Evolutionary conservation across 2,888 invertebrate genomes (phyloP).

Genomic region (Watsonalla cultraria): DNA sequence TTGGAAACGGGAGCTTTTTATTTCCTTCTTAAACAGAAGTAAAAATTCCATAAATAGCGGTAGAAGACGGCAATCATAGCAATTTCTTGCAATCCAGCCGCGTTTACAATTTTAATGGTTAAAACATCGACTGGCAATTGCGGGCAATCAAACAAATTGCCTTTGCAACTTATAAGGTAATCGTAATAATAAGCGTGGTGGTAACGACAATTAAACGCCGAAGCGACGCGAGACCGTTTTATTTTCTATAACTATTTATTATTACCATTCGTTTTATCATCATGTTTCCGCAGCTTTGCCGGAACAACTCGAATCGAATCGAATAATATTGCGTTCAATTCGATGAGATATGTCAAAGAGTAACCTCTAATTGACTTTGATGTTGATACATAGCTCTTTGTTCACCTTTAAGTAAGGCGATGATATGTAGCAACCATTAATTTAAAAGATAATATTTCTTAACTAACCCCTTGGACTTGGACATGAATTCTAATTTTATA

Average conservation of each 20-base stretch:
- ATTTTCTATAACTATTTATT: conserved; percentile 26
- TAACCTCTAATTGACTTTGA: neutral
- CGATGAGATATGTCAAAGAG: neutral
- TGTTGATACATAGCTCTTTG: neutral
- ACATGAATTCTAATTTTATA: no score
- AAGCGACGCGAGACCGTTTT: conserved; percentile 49
- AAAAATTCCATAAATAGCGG: conserved; percentile 42
- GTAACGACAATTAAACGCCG: conserved; percentile 68
- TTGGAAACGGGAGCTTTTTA: conserved; percentile 45
- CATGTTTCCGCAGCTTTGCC: conserved; percentile 3
- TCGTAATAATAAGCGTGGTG: conserved; percentile 58
- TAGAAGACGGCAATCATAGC: conserved; percentile 49
- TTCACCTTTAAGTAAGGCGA: neutral
- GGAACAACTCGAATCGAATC: neutral
- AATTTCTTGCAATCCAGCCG: conserved; percentile 54
- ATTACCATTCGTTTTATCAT: conserved; percentile 7
- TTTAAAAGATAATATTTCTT: neutral
- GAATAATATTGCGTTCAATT: neutral
- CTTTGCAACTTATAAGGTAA: conserved; percentile 64
- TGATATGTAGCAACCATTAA: neutral
- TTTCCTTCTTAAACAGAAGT: conserved; percentile 36
- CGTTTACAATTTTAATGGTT: conserved; percentile 63
- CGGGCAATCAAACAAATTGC: conserved; percentile 70
- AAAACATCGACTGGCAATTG: conserved; percentile 65
- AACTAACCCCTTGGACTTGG: no score